Evolutionary conservation across 2,888 invertebrate species (phyloP).

Genomic region (Temnothorax unifasciatus): DNA sequence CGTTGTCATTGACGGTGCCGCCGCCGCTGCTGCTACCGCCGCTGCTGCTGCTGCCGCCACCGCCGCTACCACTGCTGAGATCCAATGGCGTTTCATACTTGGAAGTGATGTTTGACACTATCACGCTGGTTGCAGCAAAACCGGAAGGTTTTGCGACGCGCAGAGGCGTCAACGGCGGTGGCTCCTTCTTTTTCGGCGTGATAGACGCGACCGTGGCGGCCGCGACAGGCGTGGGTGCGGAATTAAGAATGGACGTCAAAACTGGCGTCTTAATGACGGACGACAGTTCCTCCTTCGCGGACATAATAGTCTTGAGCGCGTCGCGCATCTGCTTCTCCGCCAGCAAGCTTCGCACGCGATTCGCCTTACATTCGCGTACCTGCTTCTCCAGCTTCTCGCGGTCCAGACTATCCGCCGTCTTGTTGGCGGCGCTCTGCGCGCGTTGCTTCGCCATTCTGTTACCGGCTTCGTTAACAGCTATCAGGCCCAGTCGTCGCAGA

Average conservation of each 20-base stretch:
- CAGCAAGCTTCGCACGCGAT: slow-evolving; percentile 80
- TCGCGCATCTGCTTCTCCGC: slow-evolving; percentile 84
- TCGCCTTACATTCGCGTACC: slow-evolving; percentile 82
- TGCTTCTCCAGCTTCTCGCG: slow-evolving; percentile 82
- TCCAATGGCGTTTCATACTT: slow-evolving; percentile 81
- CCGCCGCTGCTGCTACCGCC: slow-evolving; percentile 71
- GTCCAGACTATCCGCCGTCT: slow-evolving; percentile 66
- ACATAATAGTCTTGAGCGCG: slow-evolving; percentile 79
- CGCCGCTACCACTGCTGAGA: slow-evolving; percentile 76
- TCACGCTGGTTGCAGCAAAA: slow-evolving; percentile 61
- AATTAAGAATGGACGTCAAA: background rate
- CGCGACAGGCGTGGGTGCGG: background rate
- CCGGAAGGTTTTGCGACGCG: slow-evolving; percentile 73
- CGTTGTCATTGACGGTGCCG: slow-evolving; percentile 76
- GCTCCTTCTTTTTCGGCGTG: slow-evolving; percentile 79
- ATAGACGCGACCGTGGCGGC: background rate
- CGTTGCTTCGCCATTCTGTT: slow-evolving; percentile 72
- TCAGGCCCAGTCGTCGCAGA: slow-evolving; percentile 79
- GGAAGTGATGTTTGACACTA: slow-evolving; percentile 55
- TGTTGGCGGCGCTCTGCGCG: slow-evolving; percentile 61
- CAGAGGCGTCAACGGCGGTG: slow-evolving; percentile 82
- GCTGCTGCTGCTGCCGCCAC: slow-evolving; percentile 60
- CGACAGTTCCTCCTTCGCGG: slow-evolving; percentile 71
- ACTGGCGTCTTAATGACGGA: slow-evolving; percentile 41
- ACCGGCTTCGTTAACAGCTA: slow-evolving; percentile 79